Base-by-base conservation (phyloP, 2,797 vertebrate species). In the Pterois miles region DNA sequence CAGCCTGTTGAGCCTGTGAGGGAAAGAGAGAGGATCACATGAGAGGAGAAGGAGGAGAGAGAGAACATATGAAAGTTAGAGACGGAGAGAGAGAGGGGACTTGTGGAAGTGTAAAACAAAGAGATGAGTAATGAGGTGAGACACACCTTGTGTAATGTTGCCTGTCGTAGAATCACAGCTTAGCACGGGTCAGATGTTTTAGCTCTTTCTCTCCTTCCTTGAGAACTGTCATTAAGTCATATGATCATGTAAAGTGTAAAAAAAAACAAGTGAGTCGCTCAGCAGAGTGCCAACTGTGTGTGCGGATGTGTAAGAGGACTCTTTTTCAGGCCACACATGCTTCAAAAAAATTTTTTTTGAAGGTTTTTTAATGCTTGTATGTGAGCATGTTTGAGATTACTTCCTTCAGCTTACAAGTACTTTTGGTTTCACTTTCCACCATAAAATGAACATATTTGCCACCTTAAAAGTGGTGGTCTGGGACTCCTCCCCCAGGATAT, bases 1-100 rank as follows among this genome's bases (percentile, higher is more conserved):
- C 92, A 86, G 91, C 88, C 91, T 94, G 90, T 89, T 92, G 90
- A 92, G 87, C 83, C 81, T 88, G 90, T 54, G 76, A 92, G 81
- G 79, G 83, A 84, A 79, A 40, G 81, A 85, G 79, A 66, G 86
- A 86, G 77, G 70, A 82, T 62, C 48, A 36, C 29, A 75, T 3
- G 53, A 77, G 74, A 75, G 65, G 76, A 66, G 40, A 53, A 50
- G 33, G 34, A 62, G 56, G 84, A 85, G 84, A 81, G 81, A 84
- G 75, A 76, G 71, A 89, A 69, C 82, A 91, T 88, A 85, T 81
- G 86, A 89, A 67, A 74, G n/a, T 31, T 33, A 65, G 78, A 43
- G 78, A 36, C 29, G 38, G 71, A 22, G 70, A 16, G 52, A 64
- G 54, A 68, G 67, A 20, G 60, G 11, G 56, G 64, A 63, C 63